Evolutionary conservation across 2,113 vertebrate species (phyloP), one percentile per base, ranked within the genome.

Genomic region (Otis tarda): DNA sequence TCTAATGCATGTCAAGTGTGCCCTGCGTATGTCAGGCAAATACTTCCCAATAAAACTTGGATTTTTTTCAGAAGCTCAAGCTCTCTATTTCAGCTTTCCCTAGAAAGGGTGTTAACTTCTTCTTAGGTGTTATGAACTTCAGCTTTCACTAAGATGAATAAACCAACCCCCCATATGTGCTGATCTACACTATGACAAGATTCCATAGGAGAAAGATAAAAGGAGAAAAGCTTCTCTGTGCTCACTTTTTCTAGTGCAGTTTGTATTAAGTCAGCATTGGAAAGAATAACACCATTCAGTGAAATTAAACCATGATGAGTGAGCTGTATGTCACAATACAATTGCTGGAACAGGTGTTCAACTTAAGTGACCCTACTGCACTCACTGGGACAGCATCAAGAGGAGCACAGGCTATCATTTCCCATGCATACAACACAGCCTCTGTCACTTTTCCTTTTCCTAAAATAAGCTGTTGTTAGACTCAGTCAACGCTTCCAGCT

Each of bases 361-460:
- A 68, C 61, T 93, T 20, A 14, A 37, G 19, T 90, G 78, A 87
- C 77, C 65, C 30, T 27, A 1, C 2, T 30, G 68, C 27, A 6
- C 1, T 28, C 11, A 2, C 2, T 6, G 11, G 28, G 37, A 6
- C 11, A 35, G 1, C 33, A 53, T 2, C 9, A 49, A 7, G 55
- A 20, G 7, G 23, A 82, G 49, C 3, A 0, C 3, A 43, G 59
- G 47, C 56, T 86, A 2, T 74, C 49, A 5, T 18, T 60, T n/a
- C 47, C 76, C 18, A 1, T 1, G 0, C 4, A 1, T 30, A 0
- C 9, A 73, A 1, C 17, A 28, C 18, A 17, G 20, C 25, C 45
- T 61, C 63, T 11, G 4, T 57, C 8, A 0, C 55, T 59, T 14
- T 59, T 12, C 56, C 61, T 67, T 53, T 39, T 80, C 47, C 83